Evolutionary conservation across 2,113 vertebrate genomes (phyloP).

Genomic region (Limnothrissa miodon): DNA sequence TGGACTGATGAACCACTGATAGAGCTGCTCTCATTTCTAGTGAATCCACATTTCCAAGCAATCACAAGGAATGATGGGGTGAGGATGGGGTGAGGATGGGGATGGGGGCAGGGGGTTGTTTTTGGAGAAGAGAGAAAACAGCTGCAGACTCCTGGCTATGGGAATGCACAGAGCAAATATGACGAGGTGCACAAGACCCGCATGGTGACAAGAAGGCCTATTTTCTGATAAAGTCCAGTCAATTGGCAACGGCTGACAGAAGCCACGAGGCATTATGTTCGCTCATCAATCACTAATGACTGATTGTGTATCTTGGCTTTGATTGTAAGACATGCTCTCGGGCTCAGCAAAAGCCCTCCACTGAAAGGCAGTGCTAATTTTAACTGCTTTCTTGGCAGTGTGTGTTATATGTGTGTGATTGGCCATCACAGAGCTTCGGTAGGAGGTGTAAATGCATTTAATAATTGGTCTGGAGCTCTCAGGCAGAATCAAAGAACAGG

Average conservation of each 20-base stretch:
- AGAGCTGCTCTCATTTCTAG: not conserved
- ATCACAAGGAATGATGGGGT: not conserved
- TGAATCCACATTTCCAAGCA: not conserved
- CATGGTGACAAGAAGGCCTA: not conserved
- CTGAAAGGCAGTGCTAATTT: slow-evolving; percentile 39
- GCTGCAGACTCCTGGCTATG: too few relatives aligned
- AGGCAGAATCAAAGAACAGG: not conserved
- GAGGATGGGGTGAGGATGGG: too few relatives aligned
- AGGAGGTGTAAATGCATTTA: slow-evolving; percentile 13
- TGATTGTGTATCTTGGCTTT: not conserved
- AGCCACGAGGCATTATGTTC: not conserved
- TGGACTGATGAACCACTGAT: too few relatives aligned
- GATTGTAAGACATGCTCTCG: slow-evolving; percentile 17
- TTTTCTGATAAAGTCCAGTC: not conserved
- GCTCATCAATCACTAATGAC: not conserved
- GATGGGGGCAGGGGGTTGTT: too few relatives aligned
- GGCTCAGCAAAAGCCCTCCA: slow-evolving; percentile 4
- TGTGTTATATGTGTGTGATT: slow-evolving; percentile 28
- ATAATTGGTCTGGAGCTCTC: slow-evolving; percentile 14
- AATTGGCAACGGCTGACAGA: not conserved
- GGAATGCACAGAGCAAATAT: not conserved
- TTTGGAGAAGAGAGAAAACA: too few relatives aligned
- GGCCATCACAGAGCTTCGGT: slow-evolving; percentile 16
- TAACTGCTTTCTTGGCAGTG: slow-evolving; percentile 25
- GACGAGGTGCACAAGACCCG: not conserved